Conservation (phyloP, 2,888 invertebrate genomes). For the Sphinx pinastri region DNA sequence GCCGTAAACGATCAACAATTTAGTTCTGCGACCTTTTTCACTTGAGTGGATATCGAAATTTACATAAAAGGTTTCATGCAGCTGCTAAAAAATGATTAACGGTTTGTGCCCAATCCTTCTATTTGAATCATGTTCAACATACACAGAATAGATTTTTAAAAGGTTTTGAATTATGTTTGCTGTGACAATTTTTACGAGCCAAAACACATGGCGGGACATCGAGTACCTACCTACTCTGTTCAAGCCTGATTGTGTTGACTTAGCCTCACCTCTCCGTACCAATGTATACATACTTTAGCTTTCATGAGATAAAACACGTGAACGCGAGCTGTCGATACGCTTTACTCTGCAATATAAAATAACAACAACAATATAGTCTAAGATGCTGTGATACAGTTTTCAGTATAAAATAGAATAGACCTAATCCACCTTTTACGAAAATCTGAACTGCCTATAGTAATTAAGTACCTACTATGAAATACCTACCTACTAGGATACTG, state of each 20-base stretch:
- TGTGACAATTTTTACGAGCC: slow-evolving; percentile 11
- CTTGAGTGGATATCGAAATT: background rate
- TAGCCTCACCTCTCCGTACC: slow-evolving; percentile 8
- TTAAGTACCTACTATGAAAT: too few relatives aligned
- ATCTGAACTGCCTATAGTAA: too few relatives aligned
- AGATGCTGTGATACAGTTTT: background rate
- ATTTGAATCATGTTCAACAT: background rate
- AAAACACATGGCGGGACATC: background rate
- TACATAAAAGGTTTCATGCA: background rate
- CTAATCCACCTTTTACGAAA: too few relatives aligned
- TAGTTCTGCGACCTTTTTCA: background rate
- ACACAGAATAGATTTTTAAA: background rate
- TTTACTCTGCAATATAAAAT: background rate
- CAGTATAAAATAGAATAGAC: too few relatives aligned
- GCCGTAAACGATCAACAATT: background rate
- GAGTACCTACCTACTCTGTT: background rate
- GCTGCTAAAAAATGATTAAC: too few relatives aligned
- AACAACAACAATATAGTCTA: background rate
- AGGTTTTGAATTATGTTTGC: background rate
- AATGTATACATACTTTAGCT: background rate
- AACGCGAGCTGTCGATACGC: background rate
- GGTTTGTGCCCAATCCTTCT: too few relatives aligned
- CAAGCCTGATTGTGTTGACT: slow-evolving; percentile 12
- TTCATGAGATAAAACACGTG: slow-evolving; percentile 6
- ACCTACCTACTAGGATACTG: too few relatives aligned